These are phyloP conservation scores for Homalodisca vitripennis DNA, from an alignment of 1,140 invertebrate species.

Conservation along the genomic window DNA sequence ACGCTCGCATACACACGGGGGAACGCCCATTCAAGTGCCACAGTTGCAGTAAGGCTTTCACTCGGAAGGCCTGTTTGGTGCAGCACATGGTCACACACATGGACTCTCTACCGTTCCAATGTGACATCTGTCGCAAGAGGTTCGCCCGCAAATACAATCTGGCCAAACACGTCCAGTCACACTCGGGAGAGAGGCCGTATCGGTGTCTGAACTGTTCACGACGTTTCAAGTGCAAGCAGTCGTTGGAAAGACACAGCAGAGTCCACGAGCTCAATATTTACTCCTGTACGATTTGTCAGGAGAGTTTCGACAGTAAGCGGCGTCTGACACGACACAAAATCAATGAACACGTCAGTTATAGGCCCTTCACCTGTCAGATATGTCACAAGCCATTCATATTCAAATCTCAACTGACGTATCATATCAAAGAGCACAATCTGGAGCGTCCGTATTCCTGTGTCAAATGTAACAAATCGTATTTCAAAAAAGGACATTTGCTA, in stretches of 20 bases:
- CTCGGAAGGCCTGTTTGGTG: constrained; percentile 8
- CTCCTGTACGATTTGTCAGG: constrained; percentile 7
- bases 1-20: constrained; percentile 59
- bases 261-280: constrained; percentile 20
- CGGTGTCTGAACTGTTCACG: constrained; percentile 4
- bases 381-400: constrained; percentile 25
- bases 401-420: constrained; percentile 26
- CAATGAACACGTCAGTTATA: constrained; percentile 18
- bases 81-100: constrained; percentile 7
- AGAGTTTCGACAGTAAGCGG: constrained; percentile 15
- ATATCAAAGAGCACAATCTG: constrained; percentile 24
- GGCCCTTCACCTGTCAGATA: constrained; percentile 24
- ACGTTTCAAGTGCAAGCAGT: constrained; percentile 23
- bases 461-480: constrained; percentile 21
- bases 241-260: constrained; percentile 1
- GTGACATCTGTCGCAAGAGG: constrained; percentile 3
- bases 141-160: constrained; percentile 23
- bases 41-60: constrained; percentile 68
- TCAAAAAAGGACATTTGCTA: constrained; percentile 16
- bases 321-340: constrained; percentile 15
- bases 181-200: constrained; percentile 17
- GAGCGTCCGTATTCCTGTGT: constrained; percentile 9
- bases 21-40: constrained; percentile 72
- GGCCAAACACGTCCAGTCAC: constrained; percentile 13
- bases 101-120: constrained; percentile 13